phyloP scores from a whole-genome alignment of 1,140 invertebrate genomes.

The Drosophila navojoa region DNA sequence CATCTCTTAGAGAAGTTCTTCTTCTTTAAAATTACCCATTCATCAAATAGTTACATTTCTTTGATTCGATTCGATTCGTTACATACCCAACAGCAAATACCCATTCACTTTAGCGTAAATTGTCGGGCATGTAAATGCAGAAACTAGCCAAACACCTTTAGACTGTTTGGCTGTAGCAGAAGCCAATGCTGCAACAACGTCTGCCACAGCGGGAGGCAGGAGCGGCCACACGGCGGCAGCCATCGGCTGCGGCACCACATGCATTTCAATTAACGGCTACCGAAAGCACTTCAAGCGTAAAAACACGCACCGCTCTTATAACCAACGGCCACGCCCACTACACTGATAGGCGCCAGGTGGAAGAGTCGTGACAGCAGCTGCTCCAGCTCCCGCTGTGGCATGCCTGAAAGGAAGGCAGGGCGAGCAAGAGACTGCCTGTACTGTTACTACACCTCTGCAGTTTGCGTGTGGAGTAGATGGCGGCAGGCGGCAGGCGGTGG shows the following conservation, averaged over 20 bases:
- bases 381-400: neutral
- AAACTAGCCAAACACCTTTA: constrained; percentile 58
- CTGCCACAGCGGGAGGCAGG: constrained; percentile 10
- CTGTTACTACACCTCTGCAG: constrained; percentile 1
- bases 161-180: constrained; percentile 40
- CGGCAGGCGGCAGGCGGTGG: no score
- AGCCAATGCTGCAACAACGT: constrained; percentile 33
- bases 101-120: neutral
- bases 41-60: neutral
- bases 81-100: neutral
- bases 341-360: constrained; percentile 12
- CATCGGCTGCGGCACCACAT: constrained; percentile 50
- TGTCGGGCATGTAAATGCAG: neutral
- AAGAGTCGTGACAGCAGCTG: constrained; percentile 9
- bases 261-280: constrained; percentile 78
- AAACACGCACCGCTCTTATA: constrained; percentile 68
- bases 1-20: no score
- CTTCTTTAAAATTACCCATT: neutral
- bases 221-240: constrained; percentile 4
- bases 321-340: constrained; percentile 32
- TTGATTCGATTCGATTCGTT: neutral
- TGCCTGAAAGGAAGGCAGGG: neutral
- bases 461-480: neutral
- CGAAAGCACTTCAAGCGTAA: constrained; percentile 72
- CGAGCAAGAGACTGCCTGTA: neutral